Evolutionary conservation across 2,888 invertebrate species (phyloP), one percentile per base, ranked within the genome.

Genomic region (Polydrusus pterygomalis): DNA sequence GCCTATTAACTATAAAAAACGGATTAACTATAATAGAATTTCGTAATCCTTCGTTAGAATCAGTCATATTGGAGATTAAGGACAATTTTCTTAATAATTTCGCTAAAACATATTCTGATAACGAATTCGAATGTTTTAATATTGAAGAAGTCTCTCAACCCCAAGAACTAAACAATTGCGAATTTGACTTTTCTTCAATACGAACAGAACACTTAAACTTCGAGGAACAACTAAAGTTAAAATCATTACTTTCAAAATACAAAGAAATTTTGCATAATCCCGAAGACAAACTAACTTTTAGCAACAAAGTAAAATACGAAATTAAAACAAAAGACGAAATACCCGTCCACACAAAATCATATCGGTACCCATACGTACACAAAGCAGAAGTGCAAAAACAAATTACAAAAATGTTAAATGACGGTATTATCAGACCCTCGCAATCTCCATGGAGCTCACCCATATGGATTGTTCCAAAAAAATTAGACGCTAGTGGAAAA

Each of bases 281-380:
- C 6, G 70, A 60, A 8, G 60, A 60, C 0, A 49, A 30, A 7
- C 25, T 68, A 34, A 47, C 64, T 10, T 64, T 64, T 20, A 43
- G 47, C 1, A 70, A 60, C 30, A 62, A 75, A 77, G 60, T 77
- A 1, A 71, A 75, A 63, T 77, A 79, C 45, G 34, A 43, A 51
- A 77, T 79, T 15, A 69, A 62, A 72, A 77, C 75, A 2, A 67
- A 34, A 38, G 74, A 75, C 60, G 77, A 75, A 68, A 70, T 58
- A 13, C 75, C 78, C 6, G 40, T 79, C 25, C 34, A 67, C 43
- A 70, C 80, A 0, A 81, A 81, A 74, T 68, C 78, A 17, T 75
- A 81, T 79, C 30, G 82, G 25, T 80, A 80, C n/a, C 83, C 83
- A 6, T 63, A 79, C 11, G 63, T 81, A 3, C 82, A 83, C 56